Base-by-base conservation (phyloP, 2,888 invertebrate species). In the Corythucha ciliata region DNA sequence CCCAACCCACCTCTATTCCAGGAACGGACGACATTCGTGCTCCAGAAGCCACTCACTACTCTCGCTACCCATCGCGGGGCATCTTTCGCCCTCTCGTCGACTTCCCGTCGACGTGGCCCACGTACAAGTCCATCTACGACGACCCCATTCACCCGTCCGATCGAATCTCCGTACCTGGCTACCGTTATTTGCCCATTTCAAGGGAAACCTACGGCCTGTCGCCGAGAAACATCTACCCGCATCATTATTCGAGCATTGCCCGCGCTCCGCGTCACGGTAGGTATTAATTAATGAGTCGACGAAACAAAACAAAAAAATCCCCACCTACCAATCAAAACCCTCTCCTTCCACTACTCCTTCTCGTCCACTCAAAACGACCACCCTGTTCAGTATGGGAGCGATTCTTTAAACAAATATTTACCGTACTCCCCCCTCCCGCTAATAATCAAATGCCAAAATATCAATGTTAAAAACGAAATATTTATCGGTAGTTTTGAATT, bases 1-100 rank as follows among this genome's bases (percentile, higher is more conserved):
- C n/a, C n/a, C n/a, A 10, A 29, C n/a, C n/a, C 29, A 29, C 24
- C 10, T 36, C 25, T 26, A 50, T 61, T 64, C 24, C 66, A 87
- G 89, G 89, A 73, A 88, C 89, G 67, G 87, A 90, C 72, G 89
- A 90, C 74, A 83, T 89, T 74, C 82, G 86, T 70, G 89, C 89
- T 63, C 85, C 85, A 67, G 89, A 89, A 66, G 70, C 71, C 63
- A 69, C 59, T 26, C 62, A 63, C 56, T 61, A 62, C 59, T 59
- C 58, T 46, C 58, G 58, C 37, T 58, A 57, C 48, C 62, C 62
- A 21, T 58, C 61, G n/a, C 69, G 72, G 64, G 73, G 80, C 53
- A 67, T 72, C 63, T 72, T 70, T 69, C 77, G 78, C 26, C 69
- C 78, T 67, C 64, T 74, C 68, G 66, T 74, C 72, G 81, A 83